Percentiles rank a stretch among this genome's conserved stretches.
phyloP scores from a whole-genome alignment of 2,888 invertebrate genomes.

The Smittia sp. region DNA sequence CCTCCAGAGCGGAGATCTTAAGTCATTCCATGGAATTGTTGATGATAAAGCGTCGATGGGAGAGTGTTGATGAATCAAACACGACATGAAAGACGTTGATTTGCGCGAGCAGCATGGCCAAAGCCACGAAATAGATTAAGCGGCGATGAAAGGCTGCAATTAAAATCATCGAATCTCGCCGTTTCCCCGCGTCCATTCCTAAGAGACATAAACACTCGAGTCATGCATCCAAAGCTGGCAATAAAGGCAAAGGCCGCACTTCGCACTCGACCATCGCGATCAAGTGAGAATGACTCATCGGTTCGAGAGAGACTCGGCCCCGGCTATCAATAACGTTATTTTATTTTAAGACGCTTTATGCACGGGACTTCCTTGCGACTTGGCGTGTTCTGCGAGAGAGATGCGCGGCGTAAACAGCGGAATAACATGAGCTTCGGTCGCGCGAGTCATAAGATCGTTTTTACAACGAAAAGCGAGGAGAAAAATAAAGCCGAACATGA shows the following conservation, averaged over 20 bases:
- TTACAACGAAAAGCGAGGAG: not conserved
- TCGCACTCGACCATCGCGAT: not conserved
- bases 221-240: not conserved
- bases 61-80: not conserved
- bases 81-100: not conserved
- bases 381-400: no score
- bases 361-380: no score
- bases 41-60: not conserved
- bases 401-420: no score
- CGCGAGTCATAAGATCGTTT: conserved; percentile 3
- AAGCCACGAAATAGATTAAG: not conserved
- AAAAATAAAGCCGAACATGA: no score
- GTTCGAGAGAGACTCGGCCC: not conserved
- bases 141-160: no score
- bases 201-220: not conserved
- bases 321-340: not conserved
- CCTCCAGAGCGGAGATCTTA: not conserved
- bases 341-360: no score
- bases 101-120: not conserved
- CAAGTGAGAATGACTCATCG: conserved; percentile 5
- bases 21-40: not conserved
- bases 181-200: not conserved
- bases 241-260: conserved; percentile 12
- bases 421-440: not conserved
- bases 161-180: no score